These are phyloP conservation scores for Megaceryle alcyon DNA, from an alignment of 2,797 vertebrate species.

Conservation along the genomic window DNA sequence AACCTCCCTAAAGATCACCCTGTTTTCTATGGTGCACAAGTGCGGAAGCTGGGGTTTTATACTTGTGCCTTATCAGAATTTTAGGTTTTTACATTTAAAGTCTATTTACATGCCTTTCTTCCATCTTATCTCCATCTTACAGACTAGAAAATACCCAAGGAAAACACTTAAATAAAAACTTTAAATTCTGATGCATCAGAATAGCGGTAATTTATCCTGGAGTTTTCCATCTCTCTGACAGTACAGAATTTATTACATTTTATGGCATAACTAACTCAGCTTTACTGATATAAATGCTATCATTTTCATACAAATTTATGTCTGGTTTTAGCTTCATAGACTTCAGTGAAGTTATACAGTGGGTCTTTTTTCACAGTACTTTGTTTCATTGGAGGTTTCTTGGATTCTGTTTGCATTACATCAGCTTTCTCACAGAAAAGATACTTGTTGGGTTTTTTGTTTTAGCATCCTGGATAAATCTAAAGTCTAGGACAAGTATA, in stretches of 20 bases:
- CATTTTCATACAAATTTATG: background rate
- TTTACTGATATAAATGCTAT: background rate
- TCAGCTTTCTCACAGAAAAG: conserved; percentile 14
- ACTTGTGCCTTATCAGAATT: background rate
- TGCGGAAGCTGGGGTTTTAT: background rate
- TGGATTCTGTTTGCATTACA: background rate
- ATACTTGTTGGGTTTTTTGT: background rate
- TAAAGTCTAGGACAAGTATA: conserved; percentile 37
- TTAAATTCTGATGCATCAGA: background rate
- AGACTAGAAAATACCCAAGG: background rate
- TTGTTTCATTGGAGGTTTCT: conserved; percentile 12
- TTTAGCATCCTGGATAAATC: conserved; percentile 16
- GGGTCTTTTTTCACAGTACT: background rate
- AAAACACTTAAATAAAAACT: background rate
- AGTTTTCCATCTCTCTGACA: background rate
- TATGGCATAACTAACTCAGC: background rate
- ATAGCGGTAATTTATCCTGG: background rate
- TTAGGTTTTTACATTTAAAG: background rate
- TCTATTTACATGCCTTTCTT: background rate
- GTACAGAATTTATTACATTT: background rate
- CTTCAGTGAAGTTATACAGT: background rate
- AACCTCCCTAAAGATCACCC: background rate
- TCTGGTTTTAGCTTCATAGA: background rate
- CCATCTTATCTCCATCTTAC: background rate
- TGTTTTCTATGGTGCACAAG: background rate